These are phyloP conservation scores for Liparis tanakae DNA, from an alignment of 2,797 vertebrate species.

Conservation along the genomic window DNA sequence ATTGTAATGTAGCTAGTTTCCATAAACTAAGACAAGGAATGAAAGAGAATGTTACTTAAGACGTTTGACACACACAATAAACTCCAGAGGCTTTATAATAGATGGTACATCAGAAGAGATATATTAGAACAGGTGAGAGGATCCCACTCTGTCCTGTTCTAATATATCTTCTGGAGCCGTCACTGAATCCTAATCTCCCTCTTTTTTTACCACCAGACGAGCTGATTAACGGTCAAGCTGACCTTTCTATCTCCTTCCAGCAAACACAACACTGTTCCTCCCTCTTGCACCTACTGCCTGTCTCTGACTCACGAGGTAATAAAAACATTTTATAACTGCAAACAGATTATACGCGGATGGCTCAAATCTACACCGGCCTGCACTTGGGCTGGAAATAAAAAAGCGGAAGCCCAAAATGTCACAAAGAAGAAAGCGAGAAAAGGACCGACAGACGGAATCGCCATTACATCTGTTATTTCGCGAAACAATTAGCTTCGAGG, in stretches of 20 bases:
- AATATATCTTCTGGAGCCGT: slow-evolving; percentile 42
- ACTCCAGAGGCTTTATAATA: slow-evolving; percentile 13
- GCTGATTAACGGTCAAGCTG: slow-evolving; percentile 57
- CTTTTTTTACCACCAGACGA: slow-evolving; percentile 63
- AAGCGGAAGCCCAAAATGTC: slow-evolving; percentile 57
- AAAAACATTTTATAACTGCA: slow-evolving; percentile 71
- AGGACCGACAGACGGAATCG: slow-evolving; percentile 63
- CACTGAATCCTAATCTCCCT: slow-evolving; percentile 54
- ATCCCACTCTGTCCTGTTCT: slow-evolving; percentile 20
- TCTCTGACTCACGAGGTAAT: slow-evolving; percentile 61
- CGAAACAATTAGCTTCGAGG: slow-evolving; percentile 64
- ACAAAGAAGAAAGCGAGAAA: slow-evolving; percentile 55
- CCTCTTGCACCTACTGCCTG: slow-evolving; percentile 48
- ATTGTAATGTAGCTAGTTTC: neutral
- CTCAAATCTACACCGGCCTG: slow-evolving; percentile 51
- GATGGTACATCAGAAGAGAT: no score
- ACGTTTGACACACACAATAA: neutral
- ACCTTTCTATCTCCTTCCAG: slow-evolving; percentile 60
- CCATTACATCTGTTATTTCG: slow-evolving; percentile 68
- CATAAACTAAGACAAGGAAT: neutral
- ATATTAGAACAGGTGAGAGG: neutral
- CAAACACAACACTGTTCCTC: slow-evolving; percentile 64
- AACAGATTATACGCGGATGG: slow-evolving; percentile 56
- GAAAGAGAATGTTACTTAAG: neutral
- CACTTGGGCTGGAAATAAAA: slow-evolving; percentile 55